Base-by-base conservation (phyloP, 2,888 invertebrate genomes). In the Hypercompe scribonia region DNA sequence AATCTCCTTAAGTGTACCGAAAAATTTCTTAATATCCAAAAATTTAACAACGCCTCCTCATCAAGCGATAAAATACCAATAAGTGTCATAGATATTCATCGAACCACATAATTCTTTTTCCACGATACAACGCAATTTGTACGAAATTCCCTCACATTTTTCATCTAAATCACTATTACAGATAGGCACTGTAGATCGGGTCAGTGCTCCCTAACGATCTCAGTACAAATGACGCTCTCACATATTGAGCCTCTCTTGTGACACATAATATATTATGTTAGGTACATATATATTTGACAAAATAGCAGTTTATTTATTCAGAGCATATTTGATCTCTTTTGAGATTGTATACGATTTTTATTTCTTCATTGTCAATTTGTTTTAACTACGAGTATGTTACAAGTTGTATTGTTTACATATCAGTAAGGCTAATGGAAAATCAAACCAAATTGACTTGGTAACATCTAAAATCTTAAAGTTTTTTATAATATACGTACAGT, bases 91-190 rank as follows among this genome's bases (percentile, higher is more conserved):
- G 54, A 31, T 68, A 72, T 68, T 70, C 82, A 77, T 50, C 36
- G 73, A 72, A 71, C 65, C 71, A 66, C 11, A 28, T 74, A 75
- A 81, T 78, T 71, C 34, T 70, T 42, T 33, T 34, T 21, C n/a
- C 50, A 64, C 71, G 31, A 61, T 73, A 74, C 73, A 66, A 34
- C 8, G 33, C 65, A 65, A 78, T 78, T 74, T 76, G 72, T 68
- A 61, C 67, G 42, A 73, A 73, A 77, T 78, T 70, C 65, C 71
- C 65, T 74, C 72, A n/a, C 68, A 73, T 70, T 54, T 73, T 64
- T 63, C 28, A 36, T 28, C 28, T 58, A 58, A 58, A 58, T 31
- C 39, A 64, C 18, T 58, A 72, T 80, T 81, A 79, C 81, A 79
- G 71, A 75, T 72, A 75, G 68, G 39, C 76, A 39, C 64, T 24